Evolutionary conservation across 2,113 vertebrate genomes (phyloP), one percentile per base, ranked within the genome.

Genomic region (Pipra filicauda): DNA sequence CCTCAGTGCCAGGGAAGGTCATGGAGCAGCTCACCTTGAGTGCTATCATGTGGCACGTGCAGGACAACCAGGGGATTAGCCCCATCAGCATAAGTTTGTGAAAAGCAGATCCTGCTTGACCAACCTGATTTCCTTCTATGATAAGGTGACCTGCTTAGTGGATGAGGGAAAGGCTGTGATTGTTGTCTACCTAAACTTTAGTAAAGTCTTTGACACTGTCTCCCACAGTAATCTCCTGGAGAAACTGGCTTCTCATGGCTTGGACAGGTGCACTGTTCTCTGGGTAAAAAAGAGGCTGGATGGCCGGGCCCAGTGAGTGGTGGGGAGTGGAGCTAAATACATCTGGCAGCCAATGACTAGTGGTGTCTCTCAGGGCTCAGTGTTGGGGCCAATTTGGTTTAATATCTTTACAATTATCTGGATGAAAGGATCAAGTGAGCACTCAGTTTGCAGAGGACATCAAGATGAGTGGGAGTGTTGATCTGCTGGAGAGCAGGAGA

Each of bases 251-350:
- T 35, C 33, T 39, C 35, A 33, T 78, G 31, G 15, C 27, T 51
- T 58, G 31, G 35, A 19, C 0, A 0, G 11, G 4, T 13, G 15
- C 21, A 43, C 19, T 35, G 15, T 43, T 81, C 5, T 14, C 41
- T 75, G 54, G 35, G 19, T 80, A 62, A 49, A 61, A 41, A 55
- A 8, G 17, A 67, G 46, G 1, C 41, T 55, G 41, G 54, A 18
- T 62, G 69, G 12, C 15, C 0, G 0, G 24, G 12, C 33, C 39
- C 20, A 41, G 69, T 31, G 17, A 46, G 48, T 35, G 48, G 5
- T 43, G 41, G 31, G 62, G 27, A 75, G 37, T 64, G 24, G 33
- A 51, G 12, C 51, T 76, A 44, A 70, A 44, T 31, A 8, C 12
- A 31, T 33, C 11, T 76, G 57, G 33, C 9, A 16, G 15, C 55